phyloP scores from a whole-genome alignment of 2,113 vertebrate species.

The Corythornis vintsioides region DNA sequence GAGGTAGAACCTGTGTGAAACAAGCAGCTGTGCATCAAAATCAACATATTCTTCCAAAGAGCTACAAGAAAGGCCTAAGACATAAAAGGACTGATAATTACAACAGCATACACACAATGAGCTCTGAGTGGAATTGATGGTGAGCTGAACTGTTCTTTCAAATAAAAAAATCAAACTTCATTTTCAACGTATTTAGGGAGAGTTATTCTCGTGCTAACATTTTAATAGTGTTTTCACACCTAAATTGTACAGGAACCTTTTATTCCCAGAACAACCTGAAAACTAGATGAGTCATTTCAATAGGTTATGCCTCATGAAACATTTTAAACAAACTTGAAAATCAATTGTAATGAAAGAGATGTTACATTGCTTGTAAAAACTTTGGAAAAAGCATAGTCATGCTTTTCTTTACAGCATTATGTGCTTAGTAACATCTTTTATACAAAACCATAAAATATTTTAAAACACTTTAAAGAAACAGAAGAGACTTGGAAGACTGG shows the following conservation, averaged over 20 bases:
- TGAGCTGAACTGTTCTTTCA: slow-evolving; percentile 29
- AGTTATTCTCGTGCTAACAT: slow-evolving; percentile 5
- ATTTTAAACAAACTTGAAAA: slow-evolving; percentile 66
- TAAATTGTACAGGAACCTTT: neutral
- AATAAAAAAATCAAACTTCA: neutral
- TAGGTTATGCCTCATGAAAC: neutral
- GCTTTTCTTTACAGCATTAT: neutral
- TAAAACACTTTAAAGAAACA: neutral
- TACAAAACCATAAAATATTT: neutral
- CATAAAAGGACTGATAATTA: slow-evolving; percentile 65
- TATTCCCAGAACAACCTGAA: neutral
- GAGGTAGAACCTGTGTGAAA: slow-evolving; percentile 38
- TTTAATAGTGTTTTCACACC: slow-evolving; percentile 23
- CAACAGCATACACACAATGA: slow-evolving; percentile 34
- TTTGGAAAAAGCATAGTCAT: neutral
- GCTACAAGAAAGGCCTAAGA: slow-evolving; percentile 40
- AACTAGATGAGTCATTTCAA: slow-evolving; percentile 56
- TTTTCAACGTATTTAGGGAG: slow-evolving; percentile 10
- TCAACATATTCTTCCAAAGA: slow-evolving; percentile 34
- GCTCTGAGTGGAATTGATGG: slow-evolving; percentile 19
- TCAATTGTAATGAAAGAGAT: slow-evolving; percentile 42
- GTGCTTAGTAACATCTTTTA: neutral
- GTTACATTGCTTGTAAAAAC: neutral
- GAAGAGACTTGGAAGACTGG: neutral
- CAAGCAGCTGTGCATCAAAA: slow-evolving; percentile 57